These are phyloP conservation scores for Drepana falcataria DNA, from an alignment of 2,888 invertebrate genomes.

Conservation along the genomic window DNA sequence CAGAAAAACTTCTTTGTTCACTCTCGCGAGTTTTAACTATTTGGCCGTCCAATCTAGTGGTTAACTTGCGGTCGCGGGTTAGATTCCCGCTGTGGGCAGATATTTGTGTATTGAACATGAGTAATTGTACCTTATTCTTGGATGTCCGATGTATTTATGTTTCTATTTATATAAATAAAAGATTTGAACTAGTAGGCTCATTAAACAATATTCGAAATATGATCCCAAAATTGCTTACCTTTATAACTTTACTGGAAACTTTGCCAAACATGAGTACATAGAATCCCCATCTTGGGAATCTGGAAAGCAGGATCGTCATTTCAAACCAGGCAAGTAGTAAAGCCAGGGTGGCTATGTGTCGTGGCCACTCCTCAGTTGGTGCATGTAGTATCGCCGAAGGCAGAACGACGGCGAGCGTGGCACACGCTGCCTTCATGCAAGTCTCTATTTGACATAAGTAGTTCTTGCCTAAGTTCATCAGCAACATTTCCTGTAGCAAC, in stretches of 20 bases:
- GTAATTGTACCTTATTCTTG: too few species aligned
- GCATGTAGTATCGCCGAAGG: slow-evolving; percentile 29
- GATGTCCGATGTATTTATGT: too few species aligned
- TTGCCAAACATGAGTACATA: slow-evolving; percentile 79
- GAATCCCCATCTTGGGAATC: slow-evolving; percentile 76
- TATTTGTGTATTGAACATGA: too few species aligned
- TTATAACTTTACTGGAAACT: slow-evolving; percentile 72
- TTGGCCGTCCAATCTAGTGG: too few species aligned
- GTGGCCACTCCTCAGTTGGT: background rate
- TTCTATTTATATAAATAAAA: too few species aligned
- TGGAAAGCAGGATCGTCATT: slow-evolving; percentile 73
- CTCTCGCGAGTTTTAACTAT: too few species aligned
- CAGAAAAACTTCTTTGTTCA: too few species aligned
- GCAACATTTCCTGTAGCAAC: slow-evolving; percentile 60
- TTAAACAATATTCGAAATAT: too few species aligned
- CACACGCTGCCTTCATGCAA: slow-evolving; percentile 67
- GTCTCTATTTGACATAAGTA: slow-evolving; percentile 71
- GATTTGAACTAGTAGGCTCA: too few species aligned
- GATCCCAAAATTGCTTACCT: slow-evolving; percentile 40
- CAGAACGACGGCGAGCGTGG: slow-evolving; percentile 51
- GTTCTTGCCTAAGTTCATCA: slow-evolving; percentile 55
- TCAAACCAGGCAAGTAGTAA: slow-evolving; percentile 76
- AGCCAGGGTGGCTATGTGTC: slow-evolving; percentile 51
- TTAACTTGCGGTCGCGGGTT: too few species aligned
- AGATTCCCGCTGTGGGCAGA: too few species aligned